Evolutionary conservation across 2,113 vertebrate genomes (phyloP), one percentile per base, ranked within the genome.

Genomic region (Tyto alba): DNA sequence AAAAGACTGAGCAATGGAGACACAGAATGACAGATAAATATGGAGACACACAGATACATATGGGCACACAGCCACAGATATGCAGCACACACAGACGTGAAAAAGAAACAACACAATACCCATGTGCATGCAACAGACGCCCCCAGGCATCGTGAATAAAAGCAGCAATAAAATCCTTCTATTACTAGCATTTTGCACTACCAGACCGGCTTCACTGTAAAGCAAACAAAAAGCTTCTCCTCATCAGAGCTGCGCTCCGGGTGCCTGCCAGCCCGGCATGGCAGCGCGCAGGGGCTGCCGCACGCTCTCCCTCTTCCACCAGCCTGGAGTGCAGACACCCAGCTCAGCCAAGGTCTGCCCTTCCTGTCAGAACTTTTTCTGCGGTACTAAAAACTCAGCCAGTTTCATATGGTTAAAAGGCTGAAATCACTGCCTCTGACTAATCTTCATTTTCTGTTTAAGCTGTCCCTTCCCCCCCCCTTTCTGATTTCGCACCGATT

Each of bases 391-490:
- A 94, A 80, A 91, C 78, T 85, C 89, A 60, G 81, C 91, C 64
- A 69, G 57, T 85, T 89, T 88, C 73, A 56, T 40, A 52, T 4
- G 43, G 90, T 45, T 88, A 36, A 94, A 90, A 76, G 45, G 66
- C 83, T 94, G 91, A 71, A 92, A 95, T 95, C 92, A 87, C 78
- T 75, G 75, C 73, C 77, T 94, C 76, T 88, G 91, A 86, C 88
- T 95, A 87, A 80, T 80, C 74, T 89, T 66, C 20, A 12, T 72
- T n/a, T 90, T 91, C 62, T 85, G 7, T 76, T 64, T 85, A 74
- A 80, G 43, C 80, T 89, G 45, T n/a, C 73, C 86, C 63, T 60
- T 57, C 82, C 62, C 89, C 73, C 60, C 38, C 91, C 63, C 29
- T 29, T 68, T 63, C 87, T 63, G 59, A 47, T n/a, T 56, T n/a